Conservation (phyloP, 2,797 vertebrate genomes). For the Sebastes taczanowskii region DNA sequence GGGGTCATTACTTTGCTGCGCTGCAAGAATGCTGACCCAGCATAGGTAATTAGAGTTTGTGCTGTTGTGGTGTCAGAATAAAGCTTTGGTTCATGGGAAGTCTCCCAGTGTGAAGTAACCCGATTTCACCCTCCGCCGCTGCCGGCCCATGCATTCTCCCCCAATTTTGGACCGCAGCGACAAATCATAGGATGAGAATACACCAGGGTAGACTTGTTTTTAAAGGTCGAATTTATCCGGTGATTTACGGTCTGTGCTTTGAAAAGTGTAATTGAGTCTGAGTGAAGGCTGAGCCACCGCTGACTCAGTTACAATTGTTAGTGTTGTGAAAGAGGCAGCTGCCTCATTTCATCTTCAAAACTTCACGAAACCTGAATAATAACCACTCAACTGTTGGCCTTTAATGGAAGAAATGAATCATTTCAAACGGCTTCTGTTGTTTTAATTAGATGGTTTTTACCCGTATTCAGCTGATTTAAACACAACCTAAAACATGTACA, state of each 20-base stretch:
- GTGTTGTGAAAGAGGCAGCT: slow-evolving; percentile 6
- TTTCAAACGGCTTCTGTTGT: slow-evolving; percentile 17
- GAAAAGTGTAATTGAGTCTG: slow-evolving; percentile 17
- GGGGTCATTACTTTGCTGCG: slow-evolving; percentile 34
- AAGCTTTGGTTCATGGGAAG: slow-evolving; percentile 54
- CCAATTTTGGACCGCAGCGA: slow-evolving; percentile 8
- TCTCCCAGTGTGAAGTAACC: slow-evolving; percentile 50
- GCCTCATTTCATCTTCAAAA: slow-evolving; percentile 31
- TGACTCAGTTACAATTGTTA: slow-evolving; percentile 12
- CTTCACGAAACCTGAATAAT: slow-evolving; percentile 44
- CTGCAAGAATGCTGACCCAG: slow-evolving; percentile 63
- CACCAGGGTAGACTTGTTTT: slow-evolving; percentile 7
- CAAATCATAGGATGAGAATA: slow-evolving; percentile 28
- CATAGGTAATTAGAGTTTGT: slow-evolving; percentile 69
- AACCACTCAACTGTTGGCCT: slow-evolving; percentile 28
- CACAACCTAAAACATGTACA: slow-evolving; percentile 28
- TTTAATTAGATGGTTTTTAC: slow-evolving; percentile 51
- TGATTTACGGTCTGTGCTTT: slow-evolving; percentile 23
- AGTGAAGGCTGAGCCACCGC: neutral
- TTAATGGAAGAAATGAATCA: slow-evolving; percentile 35
- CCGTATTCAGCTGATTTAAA: slow-evolving; percentile 43
- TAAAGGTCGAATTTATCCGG: slow-evolving; percentile 36
- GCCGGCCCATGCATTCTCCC: slow-evolving; percentile 11
- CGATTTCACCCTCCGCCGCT: slow-evolving; percentile 53
- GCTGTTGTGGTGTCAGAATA: slow-evolving; percentile 56